Conservation (phyloP, 2,113 vertebrate species). For the Axis porcinus region DNA sequence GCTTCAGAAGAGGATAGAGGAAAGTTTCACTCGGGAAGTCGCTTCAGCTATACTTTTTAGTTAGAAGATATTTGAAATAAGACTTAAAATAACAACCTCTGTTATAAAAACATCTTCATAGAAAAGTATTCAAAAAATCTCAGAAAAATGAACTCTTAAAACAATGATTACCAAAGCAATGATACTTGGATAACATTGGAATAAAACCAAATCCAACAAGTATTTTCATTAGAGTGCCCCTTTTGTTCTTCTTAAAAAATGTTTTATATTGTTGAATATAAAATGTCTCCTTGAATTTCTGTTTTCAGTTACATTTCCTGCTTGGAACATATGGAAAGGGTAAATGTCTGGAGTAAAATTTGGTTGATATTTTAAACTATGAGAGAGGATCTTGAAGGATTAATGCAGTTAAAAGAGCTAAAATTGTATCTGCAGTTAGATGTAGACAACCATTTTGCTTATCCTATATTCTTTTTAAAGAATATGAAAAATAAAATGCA, state of each 20-base stretch:
- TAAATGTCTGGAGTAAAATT: slow-evolving; percentile 74
- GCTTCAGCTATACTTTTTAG: neutral
- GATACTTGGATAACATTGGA: neutral
- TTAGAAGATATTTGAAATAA: slow-evolving; percentile 38
- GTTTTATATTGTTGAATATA: slow-evolving; percentile 75
- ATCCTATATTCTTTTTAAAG: slow-evolving; percentile 53
- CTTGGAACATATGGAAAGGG: slow-evolving; percentile 79
- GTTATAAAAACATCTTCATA: neutral
- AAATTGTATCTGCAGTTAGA: slow-evolving; percentile 67
- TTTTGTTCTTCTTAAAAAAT: slow-evolving; percentile 71
- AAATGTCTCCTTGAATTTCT: slow-evolving; percentile 76
- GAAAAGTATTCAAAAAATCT: neutral
- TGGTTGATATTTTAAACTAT: slow-evolving; percentile 75
- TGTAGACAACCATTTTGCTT: slow-evolving; percentile 48
- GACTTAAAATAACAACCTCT: slow-evolving; percentile 50
- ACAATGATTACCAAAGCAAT: slow-evolving; percentile 16
- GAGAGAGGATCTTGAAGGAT: slow-evolving; percentile 73
- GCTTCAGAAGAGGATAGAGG: neutral
- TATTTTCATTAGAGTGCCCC: slow-evolving; percentile 63
- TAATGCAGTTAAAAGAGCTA: slow-evolving; percentile 68
- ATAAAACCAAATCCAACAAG: slow-evolving; percentile 22
- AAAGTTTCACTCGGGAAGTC: neutral
- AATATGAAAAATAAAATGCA: slow-evolving; percentile 56
- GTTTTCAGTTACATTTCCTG: slow-evolving; percentile 76
- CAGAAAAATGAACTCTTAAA: slow-evolving; percentile 15